Conservation (phyloP, 2,888 invertebrate species). For the Synergus itoensis region DNA sequence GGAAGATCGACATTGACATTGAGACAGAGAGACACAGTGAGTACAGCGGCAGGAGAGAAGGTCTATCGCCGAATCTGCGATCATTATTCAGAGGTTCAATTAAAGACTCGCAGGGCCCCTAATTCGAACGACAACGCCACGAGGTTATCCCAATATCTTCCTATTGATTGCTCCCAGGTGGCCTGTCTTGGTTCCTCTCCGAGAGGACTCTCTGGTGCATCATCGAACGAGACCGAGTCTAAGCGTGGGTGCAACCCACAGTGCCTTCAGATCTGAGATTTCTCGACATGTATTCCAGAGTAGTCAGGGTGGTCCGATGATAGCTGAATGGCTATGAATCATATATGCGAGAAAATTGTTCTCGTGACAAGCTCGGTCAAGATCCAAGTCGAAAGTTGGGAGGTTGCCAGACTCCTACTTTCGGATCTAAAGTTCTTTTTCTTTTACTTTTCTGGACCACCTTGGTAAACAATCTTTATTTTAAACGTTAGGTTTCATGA, state of each 20-base stretch:
- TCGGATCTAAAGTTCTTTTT: neutral
- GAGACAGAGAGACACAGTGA: conserved; percentile 16
- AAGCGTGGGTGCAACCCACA: conserved; percentile 71
- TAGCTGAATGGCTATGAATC: conserved; percentile 71
- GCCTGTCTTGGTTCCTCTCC: conserved; percentile 52
- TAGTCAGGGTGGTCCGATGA: conserved; percentile 71
- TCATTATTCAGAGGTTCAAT: conserved; percentile 77
- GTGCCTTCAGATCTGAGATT: conserved; percentile 72
- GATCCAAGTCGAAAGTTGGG: conserved; percentile 8
- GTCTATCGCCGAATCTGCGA: conserved; percentile 69
- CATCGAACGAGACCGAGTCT: conserved; percentile 62
- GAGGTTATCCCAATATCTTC: conserved; percentile 73
- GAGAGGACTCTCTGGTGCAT: conserved; percentile 60
- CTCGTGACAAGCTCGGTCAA: conserved; percentile 58
- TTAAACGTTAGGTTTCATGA: too few relatives aligned
- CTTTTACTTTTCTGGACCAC: neutral
- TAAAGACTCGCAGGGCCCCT: conserved; percentile 74
- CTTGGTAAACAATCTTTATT: neutral
- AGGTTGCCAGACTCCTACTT: neutral
- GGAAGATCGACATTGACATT: conserved; percentile 35
- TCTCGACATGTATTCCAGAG: conserved; percentile 68
- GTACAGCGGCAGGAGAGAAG: conserved; percentile 1
- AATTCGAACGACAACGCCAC: conserved; percentile 70
- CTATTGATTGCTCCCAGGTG: conserved; percentile 74
- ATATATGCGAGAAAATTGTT: conserved; percentile 65